Evolutionary conservation across 2,888 invertebrate genomes (phyloP).

Genomic region (Adelphocoris suturalis): DNA sequence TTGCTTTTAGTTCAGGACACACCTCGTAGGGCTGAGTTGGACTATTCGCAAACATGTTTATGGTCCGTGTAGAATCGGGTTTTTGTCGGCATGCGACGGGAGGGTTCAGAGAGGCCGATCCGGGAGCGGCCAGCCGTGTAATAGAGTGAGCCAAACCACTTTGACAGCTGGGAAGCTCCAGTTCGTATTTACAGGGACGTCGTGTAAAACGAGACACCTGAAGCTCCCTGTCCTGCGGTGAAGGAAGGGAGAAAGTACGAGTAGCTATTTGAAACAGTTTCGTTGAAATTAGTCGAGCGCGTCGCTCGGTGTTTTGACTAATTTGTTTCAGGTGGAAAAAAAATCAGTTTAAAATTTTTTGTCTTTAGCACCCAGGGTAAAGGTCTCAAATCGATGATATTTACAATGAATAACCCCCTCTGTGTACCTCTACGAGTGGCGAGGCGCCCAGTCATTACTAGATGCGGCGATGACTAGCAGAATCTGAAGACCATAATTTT

Average conservation of each 20-base stretch:
- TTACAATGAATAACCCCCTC: no score
- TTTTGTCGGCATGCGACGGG: constrained; percentile 35
- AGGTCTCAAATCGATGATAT: no score
- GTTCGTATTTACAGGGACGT: neutral
- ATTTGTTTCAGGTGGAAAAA: no score
- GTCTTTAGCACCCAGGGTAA: no score
- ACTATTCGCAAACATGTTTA: constrained; percentile 64
- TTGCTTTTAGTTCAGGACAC: constrained; percentile 45
- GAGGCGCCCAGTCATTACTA: no score
- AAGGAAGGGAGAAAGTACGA: neutral
- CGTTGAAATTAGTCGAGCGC: no score
- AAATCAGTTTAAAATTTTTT: no score
- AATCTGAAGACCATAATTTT: no score
- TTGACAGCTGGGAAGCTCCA: constrained; percentile 10
- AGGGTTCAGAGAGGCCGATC: constrained; percentile 37
- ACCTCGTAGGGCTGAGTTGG: neutral
- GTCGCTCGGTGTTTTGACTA: no score
- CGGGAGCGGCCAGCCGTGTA: constrained; percentile 20
- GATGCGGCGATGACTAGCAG: no score
- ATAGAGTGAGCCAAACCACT: constrained; percentile 34
- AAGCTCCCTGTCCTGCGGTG: neutral
- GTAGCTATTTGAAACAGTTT: no score
- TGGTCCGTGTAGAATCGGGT: constrained; percentile 54
- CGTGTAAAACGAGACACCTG: constrained; percentile 30
- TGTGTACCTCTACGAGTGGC: no score